Base-by-base conservation (phyloP, 2,888 invertebrate genomes). In the Apantesis nais region DNA sequence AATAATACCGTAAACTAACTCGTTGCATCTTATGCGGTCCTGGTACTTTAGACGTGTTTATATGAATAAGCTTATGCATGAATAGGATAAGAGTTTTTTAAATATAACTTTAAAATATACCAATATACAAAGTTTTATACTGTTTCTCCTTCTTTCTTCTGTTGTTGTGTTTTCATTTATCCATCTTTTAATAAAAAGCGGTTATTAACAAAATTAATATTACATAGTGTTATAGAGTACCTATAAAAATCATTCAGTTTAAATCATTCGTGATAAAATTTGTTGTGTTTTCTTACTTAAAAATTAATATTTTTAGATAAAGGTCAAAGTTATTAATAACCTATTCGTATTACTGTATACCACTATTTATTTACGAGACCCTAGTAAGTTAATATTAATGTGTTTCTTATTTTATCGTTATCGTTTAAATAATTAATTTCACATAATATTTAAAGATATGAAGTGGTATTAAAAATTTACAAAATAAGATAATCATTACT, bases 21-120 rank as follows among this genome's bases (percentile, higher is more conserved):
- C 39, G 29, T 39, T 22, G 39, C 39, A 66, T 58, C 29, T 61
- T 73, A 76, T 79, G 80, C 31, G 11, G 11, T 61, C 78, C 74
- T 79, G 66, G 76, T 79, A 70, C 39, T 39, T 58, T 9, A 44
- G 0, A 63, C 31, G 19, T 44, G 44, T 63, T 44, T 44, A 63
- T 44, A 44, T 44, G 22, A 44, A 31, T 63, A 63, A 63, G 63
- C 44, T 63, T 62, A 37, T 62, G 29, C 39, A 22, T 39, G 5
- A 2, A 34, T 41, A 3, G 11, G 12, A 48, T 48, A 48, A 0
- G 9, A 22, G 3, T 4, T 22, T 44, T 19, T 5, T 19, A 16
- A 48, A n/a, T n/a, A n/a, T 19, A 48, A 48, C 22, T 22, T 48
- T 48, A 5, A 22, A 22, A 22, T 5, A 8, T 5, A 48, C 48